Conservation (phyloP, 2,888 invertebrate species). For the Molanna angustata region DNA sequence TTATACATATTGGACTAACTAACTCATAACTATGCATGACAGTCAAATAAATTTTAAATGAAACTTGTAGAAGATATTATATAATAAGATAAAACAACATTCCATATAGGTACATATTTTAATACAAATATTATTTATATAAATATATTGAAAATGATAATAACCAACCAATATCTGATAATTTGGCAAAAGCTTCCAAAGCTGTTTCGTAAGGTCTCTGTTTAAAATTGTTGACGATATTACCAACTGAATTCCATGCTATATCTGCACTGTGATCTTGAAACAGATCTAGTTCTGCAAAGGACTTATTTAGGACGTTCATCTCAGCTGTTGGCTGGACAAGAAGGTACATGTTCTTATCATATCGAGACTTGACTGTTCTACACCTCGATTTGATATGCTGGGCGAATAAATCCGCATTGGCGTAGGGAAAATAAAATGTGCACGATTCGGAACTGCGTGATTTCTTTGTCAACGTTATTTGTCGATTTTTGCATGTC, state of each 20-base stretch:
- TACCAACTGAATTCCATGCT: slow-evolving; percentile 55
- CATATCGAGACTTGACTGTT: slow-evolving; percentile 67
- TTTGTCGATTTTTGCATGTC: slow-evolving; percentile 47
- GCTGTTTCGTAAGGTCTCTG: slow-evolving; percentile 78
- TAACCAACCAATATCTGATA: slow-evolving; percentile 40
- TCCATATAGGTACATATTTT: neutral
- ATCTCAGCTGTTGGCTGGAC: slow-evolving; percentile 62
- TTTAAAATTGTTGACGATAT: slow-evolving; percentile 50
- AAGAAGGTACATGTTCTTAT: slow-evolving; percentile 70
- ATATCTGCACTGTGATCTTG: slow-evolving; percentile 63
- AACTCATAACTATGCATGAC: too few relatives aligned
- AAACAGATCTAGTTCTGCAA: slow-evolving; percentile 77
- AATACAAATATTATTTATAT: neutral
- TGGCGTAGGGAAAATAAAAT: slow-evolving; percentile 85
- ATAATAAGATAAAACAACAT: too few relatives aligned
- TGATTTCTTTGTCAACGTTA: slow-evolving; percentile 48
- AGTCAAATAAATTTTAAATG: too few relatives aligned
- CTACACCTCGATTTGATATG: slow-evolving; percentile 61
- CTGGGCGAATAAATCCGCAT: slow-evolving; percentile 72
- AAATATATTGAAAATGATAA: neutral
- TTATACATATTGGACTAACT: too few relatives aligned
- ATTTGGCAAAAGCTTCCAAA: slow-evolving; percentile 81
- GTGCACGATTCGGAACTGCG: slow-evolving; percentile 67
- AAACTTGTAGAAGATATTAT: too few relatives aligned
- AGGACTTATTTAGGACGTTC: slow-evolving; percentile 75